Evolutionary conservation across 2,888 invertebrate genomes (phyloP).

Genomic region (Polia nebulosa): DNA sequence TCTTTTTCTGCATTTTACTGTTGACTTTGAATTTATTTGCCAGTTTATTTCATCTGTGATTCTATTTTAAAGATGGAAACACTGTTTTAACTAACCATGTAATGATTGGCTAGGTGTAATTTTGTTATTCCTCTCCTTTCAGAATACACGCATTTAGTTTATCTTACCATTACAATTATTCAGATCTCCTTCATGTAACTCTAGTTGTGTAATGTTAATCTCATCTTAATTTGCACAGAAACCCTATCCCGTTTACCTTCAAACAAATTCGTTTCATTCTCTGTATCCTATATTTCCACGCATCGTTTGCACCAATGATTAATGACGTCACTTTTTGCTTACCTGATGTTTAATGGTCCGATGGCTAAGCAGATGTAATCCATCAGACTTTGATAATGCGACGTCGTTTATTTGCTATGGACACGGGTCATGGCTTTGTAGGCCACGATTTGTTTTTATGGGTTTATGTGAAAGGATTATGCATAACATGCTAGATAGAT

Average conservation of each 20-base stretch:
- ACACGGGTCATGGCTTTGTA: constrained; percentile 32
- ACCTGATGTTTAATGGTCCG: constrained; percentile 58
- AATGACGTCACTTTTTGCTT: constrained; percentile 47
- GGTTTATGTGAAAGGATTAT: neutral
- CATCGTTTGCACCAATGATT: constrained; percentile 50
- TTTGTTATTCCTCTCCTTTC: too few species aligned
- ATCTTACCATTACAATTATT: too few species aligned
- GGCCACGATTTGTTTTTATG: constrained; percentile 29
- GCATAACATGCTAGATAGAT: neutral
- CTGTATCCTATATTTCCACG: constrained; percentile 28
- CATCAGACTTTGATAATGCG: constrained; percentile 54
- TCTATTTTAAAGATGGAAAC: neutral
- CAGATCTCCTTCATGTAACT: too few species aligned
- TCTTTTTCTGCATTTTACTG: neutral
- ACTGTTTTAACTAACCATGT: neutral
- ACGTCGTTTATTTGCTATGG: constrained; percentile 42
- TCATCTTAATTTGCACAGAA: too few species aligned
- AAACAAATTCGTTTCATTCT: constrained; percentile 27
- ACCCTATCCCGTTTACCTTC: neutral
- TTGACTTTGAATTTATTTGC: neutral
- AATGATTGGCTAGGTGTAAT: neutral
- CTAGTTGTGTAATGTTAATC: too few species aligned
- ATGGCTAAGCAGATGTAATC: constrained; percentile 51
- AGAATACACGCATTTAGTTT: too few species aligned
- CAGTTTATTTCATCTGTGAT: neutral